A percentile compares a stretch with the other conserved stretches of the same genome.
Evolutionary conservation across 2,888 invertebrate genomes (phyloP).

Genomic region (Eupithecia exiguata): DNA sequence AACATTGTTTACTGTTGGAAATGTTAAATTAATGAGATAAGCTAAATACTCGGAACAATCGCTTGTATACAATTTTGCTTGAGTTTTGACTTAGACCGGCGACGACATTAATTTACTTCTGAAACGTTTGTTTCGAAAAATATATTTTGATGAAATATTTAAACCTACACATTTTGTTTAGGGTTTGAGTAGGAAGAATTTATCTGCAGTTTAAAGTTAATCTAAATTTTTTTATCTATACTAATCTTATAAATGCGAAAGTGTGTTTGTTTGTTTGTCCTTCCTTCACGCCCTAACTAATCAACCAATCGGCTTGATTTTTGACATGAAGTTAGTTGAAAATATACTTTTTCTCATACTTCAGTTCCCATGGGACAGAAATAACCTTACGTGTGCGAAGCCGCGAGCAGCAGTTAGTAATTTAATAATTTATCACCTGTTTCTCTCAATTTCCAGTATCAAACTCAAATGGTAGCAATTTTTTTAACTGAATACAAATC

Average conservation of each 20-base stretch:
- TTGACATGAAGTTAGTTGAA: too few species aligned
- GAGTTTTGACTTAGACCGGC: background rate
- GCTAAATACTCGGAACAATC: constrained; percentile 3
- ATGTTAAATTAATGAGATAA: constrained; percentile 1
- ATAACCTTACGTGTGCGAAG: too few species aligned
- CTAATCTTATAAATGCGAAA: too few species aligned
- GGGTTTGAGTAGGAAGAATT: too few species aligned
- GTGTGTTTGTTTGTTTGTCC: too few species aligned
- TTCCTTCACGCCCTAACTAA: too few species aligned
- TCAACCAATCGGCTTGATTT: too few species aligned
- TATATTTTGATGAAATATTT: background rate
- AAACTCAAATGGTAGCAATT: background rate
- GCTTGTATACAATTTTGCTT: background rate
- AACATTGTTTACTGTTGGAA: constrained; percentile 5
- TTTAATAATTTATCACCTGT: too few species aligned
- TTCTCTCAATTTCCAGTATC: background rate
- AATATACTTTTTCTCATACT: too few species aligned
- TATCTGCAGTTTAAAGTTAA: background rate
- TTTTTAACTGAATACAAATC: constrained; percentile 11
- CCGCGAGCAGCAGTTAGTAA: too few species aligned
- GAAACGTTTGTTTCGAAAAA: background rate
- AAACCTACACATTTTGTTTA: background rate
- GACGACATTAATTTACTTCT: background rate
- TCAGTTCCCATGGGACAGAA: too few species aligned
- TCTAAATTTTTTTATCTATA: too few species aligned